Evolutionary conservation across 2,113 vertebrate species (phyloP), one percentile per base, ranked within the genome.

Genomic region (Carollia perspicillata): DNA sequence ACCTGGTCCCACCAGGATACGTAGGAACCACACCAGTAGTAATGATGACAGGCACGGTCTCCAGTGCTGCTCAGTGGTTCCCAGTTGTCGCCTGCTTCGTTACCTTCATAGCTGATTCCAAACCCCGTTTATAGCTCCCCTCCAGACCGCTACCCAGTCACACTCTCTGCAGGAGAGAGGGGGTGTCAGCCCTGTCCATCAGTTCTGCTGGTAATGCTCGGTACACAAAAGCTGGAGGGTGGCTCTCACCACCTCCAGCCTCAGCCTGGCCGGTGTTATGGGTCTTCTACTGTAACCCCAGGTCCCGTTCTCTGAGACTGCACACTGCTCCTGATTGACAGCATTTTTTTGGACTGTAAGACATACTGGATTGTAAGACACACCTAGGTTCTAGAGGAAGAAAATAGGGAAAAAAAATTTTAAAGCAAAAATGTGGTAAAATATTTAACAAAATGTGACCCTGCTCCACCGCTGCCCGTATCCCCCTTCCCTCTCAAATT

Each of bases 1-100:
- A 10, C 26, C 28, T n/a, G 7, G 8, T 37, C 44, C 35, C 35
- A 14, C 9, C 0, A 20, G 16, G 33, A 18, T 16, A 1, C 28
- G 0, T n/a, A 40, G 5, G 26, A 12, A 23, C 10, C 23, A 5
- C 14, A 5, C 40, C 68, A 44, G 75, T 81, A 71, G n/a, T 28
- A 47, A 8, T 23, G 16, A 8, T 53, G 72, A 35, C 8, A 28
- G 4, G 49, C 10, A 0, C 17, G 33, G 22, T 44, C 35, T 40
- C 44, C 1, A 20, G 23, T 33, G 18, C 37, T 58, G 14, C 26
- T 84, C 49, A 14, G 0, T 18, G 68, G 42, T 51, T 69, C 28
- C 63, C 60, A 42, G 3, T 60, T 60, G 12, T 44, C 84, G 51
- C 77, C 49, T n/a, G 4, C 22, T 23, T 35, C 2, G 0, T 22